phyloP scores from a whole-genome alignment of 2,888 invertebrate species.

The Zele albiditarsus region DNA sequence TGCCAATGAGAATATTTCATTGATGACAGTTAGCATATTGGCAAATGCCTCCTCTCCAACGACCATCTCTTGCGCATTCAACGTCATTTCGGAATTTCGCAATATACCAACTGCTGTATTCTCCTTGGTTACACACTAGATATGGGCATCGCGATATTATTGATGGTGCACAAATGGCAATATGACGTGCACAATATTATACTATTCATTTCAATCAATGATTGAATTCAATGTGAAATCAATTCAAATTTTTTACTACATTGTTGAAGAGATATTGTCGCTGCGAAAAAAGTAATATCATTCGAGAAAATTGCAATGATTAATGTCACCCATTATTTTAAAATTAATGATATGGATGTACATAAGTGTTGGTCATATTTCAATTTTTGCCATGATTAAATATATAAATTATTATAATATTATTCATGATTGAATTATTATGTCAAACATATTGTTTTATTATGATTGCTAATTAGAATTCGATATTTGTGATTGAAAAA shows the following conservation, averaged over 20 bases:
- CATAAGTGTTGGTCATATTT: no score
- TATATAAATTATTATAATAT: no score
- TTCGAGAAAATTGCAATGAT: no score
- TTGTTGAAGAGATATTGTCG: not conserved
- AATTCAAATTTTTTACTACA: not conserved
- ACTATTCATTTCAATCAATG: not conserved
- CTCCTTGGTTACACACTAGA: not conserved
- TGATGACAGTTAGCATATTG: slow-evolving; percentile 45
- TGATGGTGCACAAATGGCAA: not conserved
- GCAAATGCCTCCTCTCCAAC: slow-evolving; percentile 42
- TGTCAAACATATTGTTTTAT: no score
- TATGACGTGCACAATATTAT: not conserved
- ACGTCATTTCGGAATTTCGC: slow-evolving; percentile 47
- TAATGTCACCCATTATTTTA: no score
- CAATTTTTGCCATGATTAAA: no score
- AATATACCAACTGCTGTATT: slow-evolving; percentile 34
- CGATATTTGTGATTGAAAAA: no score
- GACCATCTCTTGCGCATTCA: slow-evolving; percentile 26
- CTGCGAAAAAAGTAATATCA: no score
- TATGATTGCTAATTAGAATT: no score
- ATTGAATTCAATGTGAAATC: not conserved
- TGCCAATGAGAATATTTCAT: slow-evolving; percentile 21
- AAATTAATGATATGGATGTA: no score
- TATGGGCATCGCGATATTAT: not conserved
- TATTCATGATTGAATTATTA: no score